Conservation (phyloP, 2,797 vertebrate species). For the Syndactyla subalaris region DNA sequence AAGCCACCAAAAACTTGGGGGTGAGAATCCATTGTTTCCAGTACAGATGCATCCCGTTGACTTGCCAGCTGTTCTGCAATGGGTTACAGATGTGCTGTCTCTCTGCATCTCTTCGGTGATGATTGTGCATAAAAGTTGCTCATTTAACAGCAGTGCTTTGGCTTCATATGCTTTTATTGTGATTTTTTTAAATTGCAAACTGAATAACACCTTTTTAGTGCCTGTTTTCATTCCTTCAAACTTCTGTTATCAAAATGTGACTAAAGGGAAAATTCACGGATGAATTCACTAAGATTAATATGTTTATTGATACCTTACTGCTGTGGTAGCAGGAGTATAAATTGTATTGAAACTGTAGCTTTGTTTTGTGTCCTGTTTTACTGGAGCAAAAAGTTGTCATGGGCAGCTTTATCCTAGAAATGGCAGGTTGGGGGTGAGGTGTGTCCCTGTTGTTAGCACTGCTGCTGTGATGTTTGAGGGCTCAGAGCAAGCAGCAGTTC, state of each 20-base stretch:
- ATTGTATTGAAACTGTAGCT: background rate
- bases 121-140: background rate
- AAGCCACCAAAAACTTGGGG: background rate
- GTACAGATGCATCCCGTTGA: background rate
- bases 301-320: background rate
- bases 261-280: background rate
- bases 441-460: background rate
- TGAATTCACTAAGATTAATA: background rate
- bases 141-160: background rate
- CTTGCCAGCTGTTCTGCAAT: background rate
- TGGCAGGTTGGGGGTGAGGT: background rate
- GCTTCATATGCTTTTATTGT: background rate
- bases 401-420: background rate
- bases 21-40: background rate
- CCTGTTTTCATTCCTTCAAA: background rate
- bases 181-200: background rate
- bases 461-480: background rate
- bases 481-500: background rate
- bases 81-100: background rate
- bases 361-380: background rate
- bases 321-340: background rate
- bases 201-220: background rate
- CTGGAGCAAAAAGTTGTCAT: background rate
- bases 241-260: background rate
- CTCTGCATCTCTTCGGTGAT: background rate